Base-by-base conservation (phyloP, 2,113 vertebrate genomes). In the Anarrhichthys ocellatus region DNA sequence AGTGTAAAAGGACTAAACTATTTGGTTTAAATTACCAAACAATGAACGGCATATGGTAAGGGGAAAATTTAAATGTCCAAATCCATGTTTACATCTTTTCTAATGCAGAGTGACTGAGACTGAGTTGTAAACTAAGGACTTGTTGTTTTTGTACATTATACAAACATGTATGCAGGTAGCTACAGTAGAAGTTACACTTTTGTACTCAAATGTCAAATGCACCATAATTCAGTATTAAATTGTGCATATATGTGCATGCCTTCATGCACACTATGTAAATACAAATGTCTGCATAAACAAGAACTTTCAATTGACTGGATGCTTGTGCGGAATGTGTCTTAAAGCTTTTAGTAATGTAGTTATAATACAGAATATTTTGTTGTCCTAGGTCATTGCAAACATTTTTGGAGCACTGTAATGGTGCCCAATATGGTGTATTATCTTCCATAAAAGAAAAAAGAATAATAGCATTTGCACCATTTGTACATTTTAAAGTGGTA, bases 161-260 rank as follows among this genome's bases (percentile, higher is more conserved):
- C 85, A 89, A 90, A 92, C 89, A 92, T 95, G 90, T 87, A 93
- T 90, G 91, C 92, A 93, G 90, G 87, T 93, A 89, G 90, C 87
- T 91, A 90, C 80, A 83, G 78, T 92, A 90, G 81, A 92, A 90
- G 90, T 92, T 91, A 90, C 90, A 92, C 91, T 92, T 95, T 95
- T 94, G 91, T 95, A 95, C 93, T 92, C 91, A 91, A 93, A 90
- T 95, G 92, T 95, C 92, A 94, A 94, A 93, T 91, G 89, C 92
- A 91, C 86, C 85, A 91, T 89, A 91, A 88, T 89, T 93, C 92
- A 95, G 93, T 95, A 93, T 95, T 95, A 94, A 89, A 82, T 86
- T 86, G 92, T 95, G 91, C 93, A 91, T 91, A 83, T 89, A 86
- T 90, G 92, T 93, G 89, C 87, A 91, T 91, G 82, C 78, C 75